Evolutionary conservation across 2,888 invertebrate genomes (phyloP).

Genomic region (Bembecia ichneumoniformis): DNA sequence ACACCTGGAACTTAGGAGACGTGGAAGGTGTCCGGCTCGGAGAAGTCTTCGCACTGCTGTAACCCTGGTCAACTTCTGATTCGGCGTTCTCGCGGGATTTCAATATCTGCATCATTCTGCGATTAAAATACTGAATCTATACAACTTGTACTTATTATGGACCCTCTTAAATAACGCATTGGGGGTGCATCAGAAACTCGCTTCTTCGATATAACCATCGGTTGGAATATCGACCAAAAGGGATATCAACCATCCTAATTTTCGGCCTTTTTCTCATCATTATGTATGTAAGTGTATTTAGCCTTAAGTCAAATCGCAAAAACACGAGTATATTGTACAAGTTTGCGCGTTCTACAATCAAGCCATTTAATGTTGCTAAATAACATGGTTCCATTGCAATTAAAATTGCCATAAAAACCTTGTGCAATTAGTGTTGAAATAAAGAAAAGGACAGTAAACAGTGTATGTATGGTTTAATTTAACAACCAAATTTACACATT

Average conservation of each 20-base stretch:
- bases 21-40: conserved; percentile 48
- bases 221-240: conserved; percentile 31
- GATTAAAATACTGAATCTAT: conserved; percentile 3
- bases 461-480: too few species aligned
- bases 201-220: conserved; percentile 55
- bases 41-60: conserved; percentile 51
- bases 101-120: conserved; percentile 62
- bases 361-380: too few species aligned
- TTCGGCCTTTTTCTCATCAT: conserved; percentile 43
- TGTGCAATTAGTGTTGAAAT: too few species aligned
- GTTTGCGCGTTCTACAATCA: too few species aligned
- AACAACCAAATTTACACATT: too few species aligned
- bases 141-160: not conserved
- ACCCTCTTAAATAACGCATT: not conserved
- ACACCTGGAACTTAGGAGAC: conserved; percentile 39
- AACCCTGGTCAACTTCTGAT: conserved; percentile 50
- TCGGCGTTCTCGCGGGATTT: conserved; percentile 45
- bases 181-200: conserved; percentile 26
- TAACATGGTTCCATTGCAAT: too few species aligned
- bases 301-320: too few species aligned
- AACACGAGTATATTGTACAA: too few species aligned
- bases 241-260: conserved; percentile 50
- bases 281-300: too few species aligned
- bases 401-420: too few species aligned
- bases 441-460: too few species aligned